Evolutionary conservation across 2,888 invertebrate genomes (phyloP), one percentile per base, ranked within the genome.

Genomic region (Octonoba sinensis): DNA sequence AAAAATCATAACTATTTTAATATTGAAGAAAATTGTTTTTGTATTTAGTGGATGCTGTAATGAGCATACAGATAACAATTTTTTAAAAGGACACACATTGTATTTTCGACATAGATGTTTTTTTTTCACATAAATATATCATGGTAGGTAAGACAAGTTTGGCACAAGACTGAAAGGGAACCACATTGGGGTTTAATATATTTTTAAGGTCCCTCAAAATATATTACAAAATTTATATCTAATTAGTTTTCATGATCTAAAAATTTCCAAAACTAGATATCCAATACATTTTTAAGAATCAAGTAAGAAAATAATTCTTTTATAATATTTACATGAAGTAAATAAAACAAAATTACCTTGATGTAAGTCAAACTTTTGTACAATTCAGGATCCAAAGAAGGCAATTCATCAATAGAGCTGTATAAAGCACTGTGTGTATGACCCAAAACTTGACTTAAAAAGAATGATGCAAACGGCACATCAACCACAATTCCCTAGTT

Each of bases 391-490:
- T 99, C 99, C 6, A 99, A 90, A 0, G 98, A 98, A 0, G 99
- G 96, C 85, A 99, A 90, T 89, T 99, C 99, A 89, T 99, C 99
- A 87, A 99, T 94, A 89, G 96, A 97, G 88, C 97, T 98, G 90
- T 99, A 98, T 16, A 96, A 91, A 13, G 96, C 95, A 87, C 95
- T 96, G 85, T 96, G 95, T 8, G 95, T 95, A 89, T 96, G 85
- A 0, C 97, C 97, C 73, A 97, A 91, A 83, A 99, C 93, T 90
- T 98, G 96, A 86, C 96, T 97, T 44, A 99, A 92, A 89, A 99
- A 99, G 89, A 99, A 99, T 49, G 97, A 95, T 0, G 99, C 99
- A 88, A 99, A 97, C 0, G 98, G 99, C 57, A 99, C 97, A 88
- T 99, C 99, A 4, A 99, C 96, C 11, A 99, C 97, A 85, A 99